phyloP scores from a whole-genome alignment of 2,888 invertebrate genomes.

The Ditylenchus weischeri region DNA sequence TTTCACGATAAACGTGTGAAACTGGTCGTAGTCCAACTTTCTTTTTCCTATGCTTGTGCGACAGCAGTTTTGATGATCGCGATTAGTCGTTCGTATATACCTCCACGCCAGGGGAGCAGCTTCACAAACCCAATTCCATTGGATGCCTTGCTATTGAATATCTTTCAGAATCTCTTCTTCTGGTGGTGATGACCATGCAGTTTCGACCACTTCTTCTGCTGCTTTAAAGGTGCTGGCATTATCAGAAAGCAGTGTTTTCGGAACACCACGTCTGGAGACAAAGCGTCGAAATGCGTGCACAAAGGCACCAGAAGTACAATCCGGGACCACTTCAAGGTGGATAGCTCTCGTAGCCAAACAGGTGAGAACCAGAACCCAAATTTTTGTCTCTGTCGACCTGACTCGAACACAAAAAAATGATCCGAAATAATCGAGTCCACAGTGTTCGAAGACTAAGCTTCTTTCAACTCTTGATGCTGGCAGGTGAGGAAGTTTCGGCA shows the following conservation, averaged over 20 bases:
- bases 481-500: too few relatives aligned
- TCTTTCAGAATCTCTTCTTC: conserved; percentile 38
- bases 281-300: conserved; percentile 55
- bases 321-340: conserved; percentile 44
- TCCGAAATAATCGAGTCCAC: too few relatives aligned
- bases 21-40: conserved; percentile 59
- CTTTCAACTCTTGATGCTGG: too few relatives aligned
- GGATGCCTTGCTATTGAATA: not conserved
- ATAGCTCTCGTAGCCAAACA: not conserved
- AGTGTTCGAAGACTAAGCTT: too few relatives aligned
- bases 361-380: not conserved
- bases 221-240: conserved; percentile 60
- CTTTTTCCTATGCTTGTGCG: conserved; percentile 56
- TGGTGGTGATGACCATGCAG: conserved; percentile 9
- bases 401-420: not conserved
- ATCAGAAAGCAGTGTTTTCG: conserved; percentile 47
- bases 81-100: not conserved
- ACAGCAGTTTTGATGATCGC: conserved; percentile 40
- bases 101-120: not conserved
- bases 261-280: conserved; percentile 52
- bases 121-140: not conserved
- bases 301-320: conserved; percentile 50
- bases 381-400: not conserved
- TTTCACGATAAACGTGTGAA: conserved; percentile 55
- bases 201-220: conserved; percentile 38